Base-by-base conservation (phyloP, 2,888 invertebrate species). In the Eupithecia vulgata region DNA sequence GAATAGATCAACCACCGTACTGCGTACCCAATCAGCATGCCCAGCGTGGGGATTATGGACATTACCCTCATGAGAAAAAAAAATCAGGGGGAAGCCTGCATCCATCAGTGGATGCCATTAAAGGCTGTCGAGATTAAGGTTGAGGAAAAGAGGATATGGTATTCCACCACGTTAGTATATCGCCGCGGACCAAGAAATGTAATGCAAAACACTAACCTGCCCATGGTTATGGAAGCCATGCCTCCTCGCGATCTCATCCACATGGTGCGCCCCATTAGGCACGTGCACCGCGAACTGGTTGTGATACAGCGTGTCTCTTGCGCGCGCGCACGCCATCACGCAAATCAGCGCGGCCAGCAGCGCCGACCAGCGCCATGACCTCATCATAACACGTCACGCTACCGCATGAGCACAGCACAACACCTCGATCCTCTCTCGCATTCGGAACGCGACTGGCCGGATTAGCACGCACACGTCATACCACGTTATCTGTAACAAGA, bases 171-270 rank as follows among this genome's bases (percentile, higher is more conserved):
- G 21, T 52, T 12, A 21, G 52, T 10, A n/a, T 3, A 57, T 12
- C 48, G 48, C 48, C n/a, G 8, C n/a, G 48, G 48, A 48, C 6
- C n/a, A n/a, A 21, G 8, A 37, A 7, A 37, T 37, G 34, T 35
- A 13, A 5, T 37, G 21, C 5, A 35, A 8, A 21, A 6, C 8
- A 77, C 96, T 95, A 88, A 99, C 99, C 97, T 98, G 97, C 95
- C 98, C 98, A 85, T 96, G 95, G 92, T 98, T 97, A 85, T 95
- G 94, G 95, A 97, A 99, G 83, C 98, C 99, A 91, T 99, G 97
- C 90, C 97, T 97, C 79, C 90, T 91, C 67, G 98, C 98, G 82
- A 99, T 96, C 77, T 91, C 94, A 85, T 97, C 96, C 64, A 98
- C 98, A 76, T 95, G 95, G n/a, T 95, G 94, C 69, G 94, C 90